Percentiles rank a stretch among this genome's conserved stretches.
Conservation (phyloP, 2,888 invertebrate genomes). For the Machimus atricapillus region DNA sequence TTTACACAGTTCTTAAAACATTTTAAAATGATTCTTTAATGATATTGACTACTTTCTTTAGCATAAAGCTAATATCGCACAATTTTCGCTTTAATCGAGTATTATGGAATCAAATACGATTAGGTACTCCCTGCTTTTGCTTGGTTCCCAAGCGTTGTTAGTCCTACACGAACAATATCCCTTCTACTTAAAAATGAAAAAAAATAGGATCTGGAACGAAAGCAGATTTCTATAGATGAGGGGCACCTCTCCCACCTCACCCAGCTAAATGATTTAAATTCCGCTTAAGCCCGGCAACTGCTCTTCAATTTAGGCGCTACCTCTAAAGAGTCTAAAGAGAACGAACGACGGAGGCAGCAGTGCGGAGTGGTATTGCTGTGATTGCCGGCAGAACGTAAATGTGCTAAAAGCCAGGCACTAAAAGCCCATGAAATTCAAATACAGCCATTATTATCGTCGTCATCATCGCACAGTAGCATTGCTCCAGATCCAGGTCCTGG, state of each 20-base stretch:
- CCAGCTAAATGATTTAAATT: conserved; percentile 10
- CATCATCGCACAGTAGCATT: conserved; percentile 33
- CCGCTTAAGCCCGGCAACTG: conserved; percentile 7
- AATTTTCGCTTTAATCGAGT: neutral
- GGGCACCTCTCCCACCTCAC: neutral
- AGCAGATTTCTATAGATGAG: neutral
- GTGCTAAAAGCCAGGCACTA: conserved; percentile 37
- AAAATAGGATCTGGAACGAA: neutral
- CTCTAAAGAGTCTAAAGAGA: neutral
- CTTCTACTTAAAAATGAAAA: neutral
- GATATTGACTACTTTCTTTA: neutral
- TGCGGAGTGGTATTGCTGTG: neutral
- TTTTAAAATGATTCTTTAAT: neutral
- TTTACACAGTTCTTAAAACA: neutral
- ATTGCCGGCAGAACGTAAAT: conserved; percentile 29
- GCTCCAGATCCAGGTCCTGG: neutral
- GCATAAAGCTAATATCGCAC: neutral
- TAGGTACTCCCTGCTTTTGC: neutral
- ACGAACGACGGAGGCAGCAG: neutral
- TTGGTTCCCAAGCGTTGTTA: neutral
- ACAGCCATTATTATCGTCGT: conserved; percentile 45
- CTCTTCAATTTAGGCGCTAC: neutral
- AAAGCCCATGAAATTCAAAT: conserved; percentile 48
- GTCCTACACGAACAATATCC: neutral
- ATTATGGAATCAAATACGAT: neutral